Base-by-base conservation (phyloP, 2,888 invertebrate species). In the Polymixis lichenea region DNA sequence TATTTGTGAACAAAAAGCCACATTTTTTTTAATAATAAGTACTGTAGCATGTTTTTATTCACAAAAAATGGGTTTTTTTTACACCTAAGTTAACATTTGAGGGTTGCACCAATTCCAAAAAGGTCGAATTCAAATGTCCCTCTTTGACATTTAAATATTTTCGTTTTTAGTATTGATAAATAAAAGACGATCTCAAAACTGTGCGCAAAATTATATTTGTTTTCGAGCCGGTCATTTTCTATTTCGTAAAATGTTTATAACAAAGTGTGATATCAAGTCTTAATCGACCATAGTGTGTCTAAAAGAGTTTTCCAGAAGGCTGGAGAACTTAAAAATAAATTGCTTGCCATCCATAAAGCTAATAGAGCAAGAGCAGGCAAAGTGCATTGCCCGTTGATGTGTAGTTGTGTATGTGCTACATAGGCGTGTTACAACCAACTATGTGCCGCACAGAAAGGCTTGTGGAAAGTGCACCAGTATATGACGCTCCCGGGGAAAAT, bases 371-470 rank as follows among this genome's bases (percentile, higher is more conserved):
- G 80, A 83, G 72, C 84, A 74, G 64, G 64, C 74, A 46, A 72
- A 84, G 83, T 86, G 87, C 86, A 86, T 82, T 81, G 80, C 75
- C 77, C 77, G 75, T 75, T 61, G 72, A 65, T 62, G 72, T 70
- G 65, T 72, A 72, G 38, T 87, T 89, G 90, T 87, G 86, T 87
- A 84, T 88, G 88, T 89, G 61, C 32, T 43, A 25, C 17, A 88
- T 89, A 88, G 61, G 55, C 58, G 72, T 71, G 81, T 82, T 80
- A 70, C 89, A 84, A 89, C 89, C 85, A 87, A 88, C 80, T 68
- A 87, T 87, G 88, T 88, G 88, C 75, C 87, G 80, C 65, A 80
- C 70, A 66, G 75, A 73, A 69, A 82, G 70, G 61, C 80, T 72
- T 25, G 61, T 76, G 64, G 78, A 74, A 88, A 84, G 83, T 85